phyloP scores from a whole-genome alignment of 2,888 invertebrate species.

The Tyria jacobaeae region DNA sequence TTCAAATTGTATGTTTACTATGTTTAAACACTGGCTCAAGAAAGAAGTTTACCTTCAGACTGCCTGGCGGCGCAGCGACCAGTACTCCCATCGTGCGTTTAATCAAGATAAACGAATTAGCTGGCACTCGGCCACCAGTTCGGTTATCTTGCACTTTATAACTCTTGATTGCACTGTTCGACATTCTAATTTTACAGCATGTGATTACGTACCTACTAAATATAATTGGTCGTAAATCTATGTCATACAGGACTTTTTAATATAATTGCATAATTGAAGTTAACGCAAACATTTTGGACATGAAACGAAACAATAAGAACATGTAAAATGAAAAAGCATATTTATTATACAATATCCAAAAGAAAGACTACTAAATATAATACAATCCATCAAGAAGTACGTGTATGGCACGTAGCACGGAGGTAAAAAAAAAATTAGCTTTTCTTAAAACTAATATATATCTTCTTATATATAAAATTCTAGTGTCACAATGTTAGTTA shows the following conservation, averaged over 20 bases:
- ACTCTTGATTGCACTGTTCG: slow-evolving; percentile 60
- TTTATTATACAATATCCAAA: no score
- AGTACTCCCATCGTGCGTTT: slow-evolving; percentile 58
- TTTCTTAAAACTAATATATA: no score
- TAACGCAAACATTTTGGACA: neutral
- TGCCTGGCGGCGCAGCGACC: slow-evolving; percentile 63
- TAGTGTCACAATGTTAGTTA: no score
- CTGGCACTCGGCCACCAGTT: slow-evolving; percentile 63
- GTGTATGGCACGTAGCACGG: no score
- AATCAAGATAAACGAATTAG: slow-evolving; percentile 55
- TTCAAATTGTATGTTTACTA: slow-evolving; percentile 59
- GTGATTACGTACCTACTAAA: slow-evolving; percentile 19
- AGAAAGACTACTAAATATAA: no score
- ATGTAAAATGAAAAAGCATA: neutral
- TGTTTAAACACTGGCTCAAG: slow-evolving; percentile 47
- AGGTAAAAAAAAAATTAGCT: no score
- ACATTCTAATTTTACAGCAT: slow-evolving; percentile 54
- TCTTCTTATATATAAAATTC: no score
- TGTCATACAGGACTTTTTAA: neutral
- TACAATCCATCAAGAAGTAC: no score
- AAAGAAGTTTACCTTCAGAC: slow-evolving; percentile 75
- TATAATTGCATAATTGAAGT: neutral
- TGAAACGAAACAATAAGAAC: no score
- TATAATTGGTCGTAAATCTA: slow-evolving; percentile 5
- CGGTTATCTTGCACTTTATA: slow-evolving; percentile 59